Conservation (phyloP, 2,113 vertebrate species). For the Sinosuthora webbiana region DNA sequence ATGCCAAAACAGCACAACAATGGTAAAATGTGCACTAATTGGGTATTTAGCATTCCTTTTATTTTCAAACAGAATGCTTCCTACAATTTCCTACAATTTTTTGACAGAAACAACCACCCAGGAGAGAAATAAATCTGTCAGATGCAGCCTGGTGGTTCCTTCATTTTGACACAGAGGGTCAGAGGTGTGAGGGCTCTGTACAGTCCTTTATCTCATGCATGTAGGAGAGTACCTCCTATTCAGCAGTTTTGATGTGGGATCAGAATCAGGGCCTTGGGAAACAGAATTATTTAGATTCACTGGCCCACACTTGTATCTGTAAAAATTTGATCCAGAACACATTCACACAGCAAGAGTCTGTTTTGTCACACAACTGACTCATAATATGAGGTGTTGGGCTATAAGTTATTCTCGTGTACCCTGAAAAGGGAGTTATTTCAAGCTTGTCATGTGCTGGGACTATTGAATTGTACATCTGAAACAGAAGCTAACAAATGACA, state of each 20-base stretch:
- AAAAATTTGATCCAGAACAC: not conserved
- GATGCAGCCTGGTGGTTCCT: not conserved
- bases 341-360: not conserved
- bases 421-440: not conserved
- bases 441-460: not conserved
- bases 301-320: not conserved
- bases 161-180: not conserved
- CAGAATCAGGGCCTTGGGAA: not conserved
- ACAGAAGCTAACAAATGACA: not conserved
- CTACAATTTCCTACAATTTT: not conserved
- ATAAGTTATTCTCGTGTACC: not conserved
- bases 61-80: not conserved
- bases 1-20: not conserved
- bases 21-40: not conserved
- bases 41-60: not conserved
- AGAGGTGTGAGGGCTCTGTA: not conserved
- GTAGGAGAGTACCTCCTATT: not conserved
- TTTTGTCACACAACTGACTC: not conserved
- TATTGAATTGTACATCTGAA: not conserved
- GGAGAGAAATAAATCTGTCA: not conserved
- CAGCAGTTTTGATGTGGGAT: not conserved
- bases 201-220: not conserved
- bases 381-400: not conserved
- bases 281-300: not conserved
- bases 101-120: not conserved